These are phyloP conservation scores for Caranx melampygus DNA, from an alignment of 2,113 vertebrate genomes.

Conservation along the genomic window DNA sequence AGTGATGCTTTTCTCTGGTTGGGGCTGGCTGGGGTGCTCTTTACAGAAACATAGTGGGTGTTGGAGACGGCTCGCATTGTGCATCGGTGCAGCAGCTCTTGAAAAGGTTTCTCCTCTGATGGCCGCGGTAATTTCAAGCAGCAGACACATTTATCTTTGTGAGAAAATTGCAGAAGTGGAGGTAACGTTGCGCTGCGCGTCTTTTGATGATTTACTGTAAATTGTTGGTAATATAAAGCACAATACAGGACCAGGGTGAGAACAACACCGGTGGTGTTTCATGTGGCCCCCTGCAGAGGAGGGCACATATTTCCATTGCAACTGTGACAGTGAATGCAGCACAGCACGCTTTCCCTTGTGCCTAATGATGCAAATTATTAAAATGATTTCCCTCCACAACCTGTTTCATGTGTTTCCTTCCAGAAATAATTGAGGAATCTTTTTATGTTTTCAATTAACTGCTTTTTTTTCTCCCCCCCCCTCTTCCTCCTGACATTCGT, in stretches of 20 bases:
- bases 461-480: not conserved
- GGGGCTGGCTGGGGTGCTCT: not conserved
- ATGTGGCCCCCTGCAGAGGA: constrained; percentile 50
- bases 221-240: constrained; percentile 6
- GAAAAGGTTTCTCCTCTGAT: constrained; percentile 42
- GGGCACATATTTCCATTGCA: constrained; percentile 33
- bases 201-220: constrained; percentile 16
- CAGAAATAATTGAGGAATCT: constrained; percentile 74
- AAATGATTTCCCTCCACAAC: constrained; percentile 59
- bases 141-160: constrained; percentile 18
- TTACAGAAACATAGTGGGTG: constrained; percentile 15
- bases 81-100: not conserved
- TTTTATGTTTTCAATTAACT: constrained; percentile 78
- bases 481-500: constrained; percentile 56
- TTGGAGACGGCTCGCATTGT: constrained; percentile 20
- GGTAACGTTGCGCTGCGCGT: not conserved
- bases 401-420: constrained; percentile 64
- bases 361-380: constrained; percentile 76
- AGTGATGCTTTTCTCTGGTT: not conserved
- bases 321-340: constrained; percentile 43
- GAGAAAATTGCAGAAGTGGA: constrained; percentile 13
- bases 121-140: constrained; percentile 19
- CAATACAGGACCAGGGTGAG: not conserved
- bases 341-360: constrained; percentile 33
- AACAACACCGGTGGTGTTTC: constrained; percentile 14